Base-by-base conservation (phyloP, 2,888 invertebrate species). In the Eledone cirrhosa region DNA sequence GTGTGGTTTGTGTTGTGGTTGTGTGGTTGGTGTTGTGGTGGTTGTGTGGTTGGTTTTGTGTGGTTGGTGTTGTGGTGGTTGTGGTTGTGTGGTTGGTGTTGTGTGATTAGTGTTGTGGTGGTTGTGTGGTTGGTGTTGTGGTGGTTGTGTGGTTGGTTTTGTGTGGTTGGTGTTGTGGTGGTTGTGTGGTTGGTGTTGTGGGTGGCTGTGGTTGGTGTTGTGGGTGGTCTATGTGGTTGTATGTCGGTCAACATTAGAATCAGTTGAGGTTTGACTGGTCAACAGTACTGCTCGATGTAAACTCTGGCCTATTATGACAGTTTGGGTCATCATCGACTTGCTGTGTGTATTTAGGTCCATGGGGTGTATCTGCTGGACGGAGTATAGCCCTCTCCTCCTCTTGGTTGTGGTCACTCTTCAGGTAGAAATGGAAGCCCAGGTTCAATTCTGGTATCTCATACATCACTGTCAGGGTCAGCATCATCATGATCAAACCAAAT, bases 371-470 rank as follows among this genome's bases (percentile, higher is more conserved):
- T 14, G 82, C 81, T 16, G 85, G 78, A 69, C 82, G 83, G 11
- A 85, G 83, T n/a, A 84, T 81, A 75, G 83, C 81, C 11, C 83
- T 79, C 63, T 85, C 84, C 33, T 80, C 82, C 33, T 84, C 85
- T 47, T 94, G 94, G 90, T 91, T 83, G 59, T 90, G 90, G 82
- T 94, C 93, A 77, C 92, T 92, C 84, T 91, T 90, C 82, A 94
- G 92, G 77, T 95, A 94, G 91, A 96, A 95, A 69, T 95, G 93
- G 81, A 94, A 93, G 83, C 95, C 95, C 80, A 96, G 91, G 91
- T 96, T 96, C 85, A 96, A 92, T 91, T 96, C 95, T 7, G 96
- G 96, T 84, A 97, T 95, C 90, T 96, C 96, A 91, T 96, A 96
- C 92, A 96, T 94, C 41, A 96, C 94, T 2, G 95, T 95, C 87